These are phyloP conservation scores for Champsocephalus gunnari DNA, from an alignment of 2,797 vertebrate species.

Conservation along the genomic window DNA sequence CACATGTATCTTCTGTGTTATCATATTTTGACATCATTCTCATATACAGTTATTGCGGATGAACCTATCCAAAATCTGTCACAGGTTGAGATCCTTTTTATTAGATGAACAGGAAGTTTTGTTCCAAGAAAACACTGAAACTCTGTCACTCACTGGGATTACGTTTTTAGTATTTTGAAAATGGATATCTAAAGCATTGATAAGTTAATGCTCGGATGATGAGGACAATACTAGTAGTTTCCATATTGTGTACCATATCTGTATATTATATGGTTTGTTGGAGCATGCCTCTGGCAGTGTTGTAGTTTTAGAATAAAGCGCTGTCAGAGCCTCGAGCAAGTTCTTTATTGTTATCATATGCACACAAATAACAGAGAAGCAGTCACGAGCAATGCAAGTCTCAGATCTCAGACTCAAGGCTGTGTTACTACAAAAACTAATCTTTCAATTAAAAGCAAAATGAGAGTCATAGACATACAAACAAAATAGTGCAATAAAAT, in stretches of 20 bases:
- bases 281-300: background rate
- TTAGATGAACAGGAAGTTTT: background rate
- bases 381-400: too few species aligned
- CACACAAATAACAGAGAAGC: too few species aligned
- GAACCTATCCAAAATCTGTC: background rate
- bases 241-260: too few species aligned
- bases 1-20: background rate
- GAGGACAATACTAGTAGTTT: background rate
- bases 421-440: too few species aligned
- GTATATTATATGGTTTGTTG: background rate
- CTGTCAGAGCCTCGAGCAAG: background rate
- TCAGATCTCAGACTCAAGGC: too few species aligned
- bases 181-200: background rate
- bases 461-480: too few species aligned
- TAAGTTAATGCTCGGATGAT: background rate
- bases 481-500: too few species aligned
- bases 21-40: background rate
- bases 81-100: background rate
- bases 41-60: background rate
- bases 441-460: too few species aligned
- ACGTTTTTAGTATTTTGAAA: background rate
- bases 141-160: background rate
- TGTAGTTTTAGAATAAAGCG: background rate
- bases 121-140: background rate
- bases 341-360: too few species aligned